Evolutionary conservation across 2,888 invertebrate species (phyloP).

Genomic region (Bombylius discolor): DNA sequence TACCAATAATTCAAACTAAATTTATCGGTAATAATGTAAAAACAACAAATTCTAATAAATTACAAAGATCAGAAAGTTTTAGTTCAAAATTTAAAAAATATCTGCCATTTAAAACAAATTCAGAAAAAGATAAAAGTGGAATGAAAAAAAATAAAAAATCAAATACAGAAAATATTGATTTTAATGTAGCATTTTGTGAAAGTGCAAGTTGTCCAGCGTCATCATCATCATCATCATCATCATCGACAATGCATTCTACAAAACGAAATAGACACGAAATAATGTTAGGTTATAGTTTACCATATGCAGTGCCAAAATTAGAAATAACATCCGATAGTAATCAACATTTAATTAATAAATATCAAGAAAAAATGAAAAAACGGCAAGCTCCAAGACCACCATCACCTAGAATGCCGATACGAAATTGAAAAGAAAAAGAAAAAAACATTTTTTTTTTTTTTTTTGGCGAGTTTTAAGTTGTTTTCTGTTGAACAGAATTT

Average conservation of each 20-base stretch:
- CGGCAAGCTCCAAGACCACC: neutral
- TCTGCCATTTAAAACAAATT: constrained; percentile 11
- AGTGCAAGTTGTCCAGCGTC: constrained; percentile 2
- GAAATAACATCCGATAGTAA: constrained; percentile 17
- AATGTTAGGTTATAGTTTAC: constrained; percentile 7
- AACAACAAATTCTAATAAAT: constrained; percentile 4
- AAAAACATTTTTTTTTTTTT: too few relatives aligned
- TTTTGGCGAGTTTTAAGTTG: too few relatives aligned
- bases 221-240: constrained; percentile 1
- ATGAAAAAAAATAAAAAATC: neutral
- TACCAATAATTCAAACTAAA: neutral
- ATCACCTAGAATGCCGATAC: neutral
- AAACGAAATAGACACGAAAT: constrained; percentile 6
- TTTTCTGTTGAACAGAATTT: too few relatives aligned
- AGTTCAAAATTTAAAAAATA: constrained; percentile 16
- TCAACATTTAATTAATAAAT: constrained; percentile 15
- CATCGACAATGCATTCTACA: neutral
- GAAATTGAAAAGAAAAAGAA: neutral
- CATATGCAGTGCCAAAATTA: constrained; percentile 16
- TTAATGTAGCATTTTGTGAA: neutral
- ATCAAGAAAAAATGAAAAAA: constrained; percentile 8
- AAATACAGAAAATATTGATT: neutral
- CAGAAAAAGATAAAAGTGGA: constrained; percentile 10
- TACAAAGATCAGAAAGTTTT: constrained; percentile 11
- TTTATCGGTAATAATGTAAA: too few relatives aligned